Conservation (phyloP, 2,888 invertebrate genomes). For the Tyria jacobaeae region DNA sequence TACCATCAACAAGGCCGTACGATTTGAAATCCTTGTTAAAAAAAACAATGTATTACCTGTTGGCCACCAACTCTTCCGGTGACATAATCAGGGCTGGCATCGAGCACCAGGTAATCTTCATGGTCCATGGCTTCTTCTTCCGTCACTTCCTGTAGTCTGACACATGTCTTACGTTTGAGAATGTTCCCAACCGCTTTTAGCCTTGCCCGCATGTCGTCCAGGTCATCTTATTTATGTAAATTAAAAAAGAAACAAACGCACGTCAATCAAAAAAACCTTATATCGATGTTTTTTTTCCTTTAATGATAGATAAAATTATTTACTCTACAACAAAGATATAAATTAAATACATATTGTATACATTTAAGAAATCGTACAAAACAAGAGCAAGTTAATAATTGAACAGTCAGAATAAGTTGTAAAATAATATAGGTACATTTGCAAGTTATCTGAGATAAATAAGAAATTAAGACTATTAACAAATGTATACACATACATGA, state of each 20-base stretch:
- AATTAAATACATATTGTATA: too few species aligned
- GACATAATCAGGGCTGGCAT: constrained; percentile 73
- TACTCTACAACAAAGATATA: too few species aligned
- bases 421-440: too few species aligned
- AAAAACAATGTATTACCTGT: constrained; percentile 60
- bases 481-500: too few species aligned
- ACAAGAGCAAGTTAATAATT: too few species aligned
- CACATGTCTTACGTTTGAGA: constrained; percentile 67
- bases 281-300: too few species aligned
- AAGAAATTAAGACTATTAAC: too few species aligned
- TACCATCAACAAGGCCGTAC: not conserved
- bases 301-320: too few species aligned
- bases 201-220: constrained; percentile 59
- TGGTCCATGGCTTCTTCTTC: constrained; percentile 50
- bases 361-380: too few species aligned
- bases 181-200: constrained; percentile 65
- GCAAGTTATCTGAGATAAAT: too few species aligned
- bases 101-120: constrained; percentile 69
- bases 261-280: too few species aligned
- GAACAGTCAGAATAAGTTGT: too few species aligned
- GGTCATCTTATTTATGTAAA: constrained; percentile 55
- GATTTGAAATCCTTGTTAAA: not conserved
- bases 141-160: constrained; percentile 60
- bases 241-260: not conserved
- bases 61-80: constrained; percentile 75